Percentiles rank a stretch among this genome's conserved stretches.
Conservation (phyloP, 2,888 invertebrate genomes). For the Synergus itoensis region DNA sequence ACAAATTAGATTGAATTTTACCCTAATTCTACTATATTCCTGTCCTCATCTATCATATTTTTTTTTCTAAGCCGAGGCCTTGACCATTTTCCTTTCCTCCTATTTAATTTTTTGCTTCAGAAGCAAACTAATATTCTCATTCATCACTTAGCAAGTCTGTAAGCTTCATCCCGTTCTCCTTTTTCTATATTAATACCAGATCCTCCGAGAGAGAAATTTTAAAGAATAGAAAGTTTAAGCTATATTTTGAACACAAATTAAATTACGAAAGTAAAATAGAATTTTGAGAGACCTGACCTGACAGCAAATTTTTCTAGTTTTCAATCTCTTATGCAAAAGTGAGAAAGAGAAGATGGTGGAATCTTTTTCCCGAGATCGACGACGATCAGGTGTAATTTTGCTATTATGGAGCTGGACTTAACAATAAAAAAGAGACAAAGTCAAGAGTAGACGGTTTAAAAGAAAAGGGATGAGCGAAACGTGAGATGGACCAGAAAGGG, state of each 20-base stretch:
- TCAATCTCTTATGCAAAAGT: background rate
- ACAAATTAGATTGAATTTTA: background rate
- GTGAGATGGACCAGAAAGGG: slow-evolving; percentile 46
- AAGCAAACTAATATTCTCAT: slow-evolving; percentile 34
- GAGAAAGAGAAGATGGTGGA: background rate
- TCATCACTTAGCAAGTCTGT: slow-evolving; percentile 18
- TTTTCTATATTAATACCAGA: slow-evolving; percentile 36
- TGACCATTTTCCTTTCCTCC: background rate
- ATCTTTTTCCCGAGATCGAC: slow-evolving; percentile 48
- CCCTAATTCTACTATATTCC: background rate
- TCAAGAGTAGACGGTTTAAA: slow-evolving; percentile 45
- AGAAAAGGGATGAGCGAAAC: slow-evolving; percentile 44
- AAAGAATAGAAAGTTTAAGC: background rate
- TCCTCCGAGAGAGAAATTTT: slow-evolving; percentile 16
- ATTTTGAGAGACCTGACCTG: too few species aligned
- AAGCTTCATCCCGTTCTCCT: background rate
- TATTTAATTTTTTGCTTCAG: slow-evolving; percentile 38
- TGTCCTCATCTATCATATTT: slow-evolving; percentile 7
- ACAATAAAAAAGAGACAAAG: slow-evolving; percentile 43
- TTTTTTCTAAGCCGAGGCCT: background rate
- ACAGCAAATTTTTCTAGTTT: too few species aligned
- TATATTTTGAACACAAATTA: background rate
- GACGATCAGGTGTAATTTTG: slow-evolving; percentile 45
- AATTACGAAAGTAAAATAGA: too few species aligned
- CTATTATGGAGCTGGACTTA: slow-evolving; percentile 19